These are phyloP conservation scores for Augochlora pura DNA, from an alignment of 1,140 invertebrate genomes.

Conservation along the genomic window DNA sequence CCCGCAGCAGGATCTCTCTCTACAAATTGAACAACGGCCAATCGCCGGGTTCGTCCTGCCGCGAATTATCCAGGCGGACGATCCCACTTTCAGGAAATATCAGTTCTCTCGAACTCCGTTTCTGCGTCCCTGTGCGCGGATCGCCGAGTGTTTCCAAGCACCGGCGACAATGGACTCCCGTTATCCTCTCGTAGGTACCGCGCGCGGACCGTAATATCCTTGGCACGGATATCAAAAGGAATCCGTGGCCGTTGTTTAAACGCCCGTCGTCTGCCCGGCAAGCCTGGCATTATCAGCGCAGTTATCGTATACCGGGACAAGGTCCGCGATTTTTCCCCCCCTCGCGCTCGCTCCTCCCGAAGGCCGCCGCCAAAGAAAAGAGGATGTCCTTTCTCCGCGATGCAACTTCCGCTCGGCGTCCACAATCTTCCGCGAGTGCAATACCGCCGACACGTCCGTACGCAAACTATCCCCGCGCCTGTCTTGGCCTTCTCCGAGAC, in stretches of 20 bases:
- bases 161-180: slow-evolving; percentile 22
- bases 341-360: too few species aligned
- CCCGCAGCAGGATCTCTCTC: too few species aligned
- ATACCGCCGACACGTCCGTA: neutral
- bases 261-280: slow-evolving; percentile 44
- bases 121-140: too few species aligned
- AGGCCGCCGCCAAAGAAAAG: neutral
- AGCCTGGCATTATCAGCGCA: slow-evolving; percentile 46
- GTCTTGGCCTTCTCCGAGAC: too few species aligned
- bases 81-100: too few species aligned
- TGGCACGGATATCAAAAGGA: slow-evolving; percentile 58
- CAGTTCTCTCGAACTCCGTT: too few species aligned
- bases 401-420: too few species aligned
- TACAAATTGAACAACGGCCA: too few species aligned
- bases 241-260: slow-evolving; percentile 49
- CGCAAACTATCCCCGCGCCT: too few species aligned
- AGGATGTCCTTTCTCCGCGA: too few species aligned
- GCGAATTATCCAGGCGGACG: too few species aligned
- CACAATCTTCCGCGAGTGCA: neutral
- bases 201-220: slow-evolving; percentile 54
- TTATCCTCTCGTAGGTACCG: slow-evolving; percentile 46
- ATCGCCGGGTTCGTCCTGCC: too few species aligned
- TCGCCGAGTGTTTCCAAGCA: slow-evolving; percentile 14
- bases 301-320: slow-evolving; percentile 31
- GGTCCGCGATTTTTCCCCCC: slow-evolving; percentile 17